Evolutionary conservation across 2,888 invertebrate genomes (phyloP).

Genomic region (Drosophila falleni): DNA sequence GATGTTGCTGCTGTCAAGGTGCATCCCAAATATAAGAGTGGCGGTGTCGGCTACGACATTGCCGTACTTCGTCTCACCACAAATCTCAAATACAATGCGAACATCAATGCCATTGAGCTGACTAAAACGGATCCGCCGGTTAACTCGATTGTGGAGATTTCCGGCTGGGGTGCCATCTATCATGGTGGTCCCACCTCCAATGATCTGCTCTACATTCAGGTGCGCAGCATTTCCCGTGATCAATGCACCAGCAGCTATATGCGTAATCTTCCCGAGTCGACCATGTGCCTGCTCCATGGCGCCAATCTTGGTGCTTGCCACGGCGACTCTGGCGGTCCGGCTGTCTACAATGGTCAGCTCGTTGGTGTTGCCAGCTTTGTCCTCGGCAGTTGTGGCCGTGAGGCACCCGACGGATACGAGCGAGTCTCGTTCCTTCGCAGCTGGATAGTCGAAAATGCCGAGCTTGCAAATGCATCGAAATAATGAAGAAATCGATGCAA

Average conservation of each 20-base stretch:
- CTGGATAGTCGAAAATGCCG: conserved; percentile 63
- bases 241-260: conserved; percentile 62
- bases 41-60: conserved; percentile 66
- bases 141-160: conserved; percentile 62
- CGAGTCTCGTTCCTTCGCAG: conserved; percentile 55
- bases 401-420: conserved; percentile 82
- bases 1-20: conserved; percentile 59
- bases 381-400: conserved; percentile 73
- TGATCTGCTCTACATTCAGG: conserved; percentile 71
- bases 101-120: conserved; percentile 71
- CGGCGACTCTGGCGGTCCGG: conserved; percentile 84
- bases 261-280: conserved; percentile 55
- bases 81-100: conserved; percentile 41
- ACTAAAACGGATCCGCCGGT: conserved; percentile 59
- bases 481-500: background rate
- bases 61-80: conserved; percentile 75
- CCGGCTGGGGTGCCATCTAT: conserved; percentile 81
- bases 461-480: background rate
- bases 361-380: conserved; percentile 83
- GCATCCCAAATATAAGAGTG: conserved; percentile 69
- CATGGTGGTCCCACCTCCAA: conserved; percentile 70
- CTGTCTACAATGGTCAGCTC: conserved; percentile 69
- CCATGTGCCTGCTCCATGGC: conserved; percentile 77
- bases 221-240: conserved; percentile 56
- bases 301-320: conserved; percentile 78